Evolutionary conservation across 2,797 vertebrate genomes (phyloP), one percentile per base, ranked within the genome.

Genomic region (Macroramphosus scolopax): DNA sequence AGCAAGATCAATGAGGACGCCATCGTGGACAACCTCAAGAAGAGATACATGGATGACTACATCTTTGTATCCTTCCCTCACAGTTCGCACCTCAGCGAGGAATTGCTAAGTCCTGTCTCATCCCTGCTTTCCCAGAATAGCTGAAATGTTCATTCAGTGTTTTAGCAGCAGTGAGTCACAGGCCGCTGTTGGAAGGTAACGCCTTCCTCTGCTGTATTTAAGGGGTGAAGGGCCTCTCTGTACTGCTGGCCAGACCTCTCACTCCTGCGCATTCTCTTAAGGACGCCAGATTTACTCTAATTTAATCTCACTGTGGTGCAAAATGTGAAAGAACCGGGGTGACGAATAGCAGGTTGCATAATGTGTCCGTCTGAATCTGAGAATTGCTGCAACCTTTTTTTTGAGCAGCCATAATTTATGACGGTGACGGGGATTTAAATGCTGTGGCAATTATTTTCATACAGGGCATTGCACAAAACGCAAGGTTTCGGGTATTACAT

Each of bases 11-110:
- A 92, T 0, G 96, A 98, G 82, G 94, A 94, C 8, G 91, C 94
- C 80, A 96, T 98, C n/a, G 95, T 98, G 75, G 96, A 98, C 77
- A 98, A 98, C 83, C 89, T 98, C 18, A 98, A 94, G 89, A 98
- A 97, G 82, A 89, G 96, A 88, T 98, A 97, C 84, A 95, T 98
- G 95, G 96, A 98, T 41, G 95, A 98, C 83, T 98, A 92, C 67
- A 97, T 98, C 83, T 98, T 98, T 87, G 96, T 98, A 98, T 98
- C 96, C 93, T 97, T 77, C 41, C 36, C 45, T 55, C 28, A 17
- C 41, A 16, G 54, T 39, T 84, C 63, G 15, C 80, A 66, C n/a
- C 22, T 22, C 3, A 0, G 45, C 25, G 75, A 78, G 51, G 64
- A 82, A 84, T 74, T 56, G 28, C 51, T 7, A 26, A 42, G 49